These are phyloP conservation scores for Platypus cylindrus DNA, from an alignment of 2,888 invertebrate genomes.

Conservation along the genomic window DNA sequence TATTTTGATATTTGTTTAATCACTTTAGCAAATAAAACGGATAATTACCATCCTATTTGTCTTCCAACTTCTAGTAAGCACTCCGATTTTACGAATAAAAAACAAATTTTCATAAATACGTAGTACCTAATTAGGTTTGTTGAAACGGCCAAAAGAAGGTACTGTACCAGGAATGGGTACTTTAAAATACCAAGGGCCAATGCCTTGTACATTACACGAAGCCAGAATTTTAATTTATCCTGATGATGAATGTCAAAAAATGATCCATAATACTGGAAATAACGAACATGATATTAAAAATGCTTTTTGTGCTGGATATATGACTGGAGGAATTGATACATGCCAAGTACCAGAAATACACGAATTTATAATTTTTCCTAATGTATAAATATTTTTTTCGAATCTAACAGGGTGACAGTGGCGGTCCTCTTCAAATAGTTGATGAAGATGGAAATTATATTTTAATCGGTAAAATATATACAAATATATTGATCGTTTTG, in stretches of 20 bases:
- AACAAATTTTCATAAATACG: no score
- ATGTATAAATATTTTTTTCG: background rate
- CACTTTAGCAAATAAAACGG: constrained; percentile 23
- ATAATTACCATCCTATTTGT: constrained; percentile 27
- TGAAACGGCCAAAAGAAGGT: constrained; percentile 27
- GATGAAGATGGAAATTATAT: constrained; percentile 40
- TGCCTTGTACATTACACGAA: constrained; percentile 31
- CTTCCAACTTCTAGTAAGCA: constrained; percentile 26
- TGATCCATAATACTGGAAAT: constrained; percentile 27
- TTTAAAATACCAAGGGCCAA: constrained; percentile 23
- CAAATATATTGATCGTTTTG: no score
- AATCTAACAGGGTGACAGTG: constrained; percentile 60
- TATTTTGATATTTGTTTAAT: constrained; percentile 32
- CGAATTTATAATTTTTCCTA: no score
- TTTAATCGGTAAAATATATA: constrained; percentile 49
- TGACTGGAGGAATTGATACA: constrained; percentile 44
- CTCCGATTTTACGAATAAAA: no score
- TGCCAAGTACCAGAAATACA: constrained; percentile 45
- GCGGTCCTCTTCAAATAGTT: constrained; percentile 51
- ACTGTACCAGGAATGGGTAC: constrained; percentile 30
- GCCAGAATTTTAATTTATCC: constrained; percentile 29
- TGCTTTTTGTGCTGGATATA: constrained; percentile 44
- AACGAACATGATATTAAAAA: constrained; percentile 21
- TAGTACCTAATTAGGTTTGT: no score
- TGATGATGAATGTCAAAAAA: constrained; percentile 25